Evolutionary conservation across 2,888 invertebrate species (phyloP), one percentile per base, ranked within the genome.

Genomic region (Sinhomidia bicolor): DNA sequence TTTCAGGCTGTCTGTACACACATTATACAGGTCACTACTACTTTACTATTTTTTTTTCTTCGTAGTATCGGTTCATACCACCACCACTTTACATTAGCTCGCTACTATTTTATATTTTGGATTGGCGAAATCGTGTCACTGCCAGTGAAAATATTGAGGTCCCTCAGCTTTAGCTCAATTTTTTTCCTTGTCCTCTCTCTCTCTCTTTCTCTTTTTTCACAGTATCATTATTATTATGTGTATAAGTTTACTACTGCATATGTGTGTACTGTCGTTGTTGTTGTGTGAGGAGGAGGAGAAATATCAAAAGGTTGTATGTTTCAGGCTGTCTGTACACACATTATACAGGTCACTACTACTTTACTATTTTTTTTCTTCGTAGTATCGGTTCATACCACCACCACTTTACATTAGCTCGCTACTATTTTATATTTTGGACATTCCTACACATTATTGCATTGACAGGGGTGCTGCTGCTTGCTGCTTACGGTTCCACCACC

Each of bases 101-200:
- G n/a, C 74, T 47, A 20, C 47, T 23, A 20, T 60, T 17, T 57
- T 57, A 47, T 26, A 78, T 36, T n/a, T 29, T 36, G 60, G 1
- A 60, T 79, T 68, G 57, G 60, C 32, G 51, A 88, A 88, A 88
- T 79, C 79, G 88, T 88, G 88, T 88, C 88, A 88, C 83, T 88
- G 88, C 88, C 88, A 88, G 57, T 68, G 88, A 84, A 79, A 88
- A 88, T 83, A 88, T 88, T 83, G 83, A 88, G 88, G 88, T 88
- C 82, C 82, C 65, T 82, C 54, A 36, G 62, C 54, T 51, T 71
- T 88, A 41, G 60, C 76, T 82, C 83, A 83, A 57, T 57, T 68
- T 78, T 68, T 78, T 29, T 14, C 23, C 68, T 71, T 83, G 65
- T 83, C 54, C 68, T 68, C 32, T 71, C 51, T n/a, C n/a, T 12